Evolutionary conservation across 2,113 vertebrate species (phyloP).

Genomic region (Oreochromis spilurus): DNA sequence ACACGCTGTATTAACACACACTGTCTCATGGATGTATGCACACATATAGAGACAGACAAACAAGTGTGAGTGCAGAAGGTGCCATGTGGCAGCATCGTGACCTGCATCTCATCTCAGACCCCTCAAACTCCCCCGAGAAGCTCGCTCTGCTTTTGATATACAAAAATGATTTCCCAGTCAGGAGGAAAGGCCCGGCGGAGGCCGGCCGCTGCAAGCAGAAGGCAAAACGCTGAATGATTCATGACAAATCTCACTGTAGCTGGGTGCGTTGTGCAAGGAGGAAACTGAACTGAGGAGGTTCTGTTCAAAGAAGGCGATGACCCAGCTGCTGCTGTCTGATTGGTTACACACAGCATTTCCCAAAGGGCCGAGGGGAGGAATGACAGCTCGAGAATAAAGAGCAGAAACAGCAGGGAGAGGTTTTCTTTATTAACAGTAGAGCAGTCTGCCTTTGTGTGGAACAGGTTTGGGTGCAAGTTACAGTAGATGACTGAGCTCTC

Average conservation of each 20-base stretch:
- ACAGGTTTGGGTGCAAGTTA: slow-evolving; percentile 30
- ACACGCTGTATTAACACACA: slow-evolving; percentile 21
- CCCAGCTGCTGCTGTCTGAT: background rate
- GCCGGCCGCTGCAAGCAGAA: background rate
- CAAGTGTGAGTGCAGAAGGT: background rate
- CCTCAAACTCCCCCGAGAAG: background rate
- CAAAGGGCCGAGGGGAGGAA: background rate
- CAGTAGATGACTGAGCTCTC: background rate
- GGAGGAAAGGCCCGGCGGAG: background rate
- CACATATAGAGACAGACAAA: background rate
- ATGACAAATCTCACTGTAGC: background rate
- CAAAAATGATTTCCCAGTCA: background rate
- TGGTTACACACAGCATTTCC: background rate
- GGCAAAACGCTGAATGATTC: slow-evolving; percentile 26
- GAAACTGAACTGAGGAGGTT: background rate
- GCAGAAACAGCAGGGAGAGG: background rate
- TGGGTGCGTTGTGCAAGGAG: background rate
- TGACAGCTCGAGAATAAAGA: background rate
- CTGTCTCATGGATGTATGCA: background rate
- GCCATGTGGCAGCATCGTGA: background rate
- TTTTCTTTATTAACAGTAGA: slow-evolving; percentile 20
- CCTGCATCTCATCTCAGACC: slow-evolving; percentile 5
- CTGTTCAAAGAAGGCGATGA: background rate
- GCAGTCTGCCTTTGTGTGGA: slow-evolving; percentile 2
- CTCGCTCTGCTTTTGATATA: slow-evolving; percentile 1